phyloP scores from a whole-genome alignment of 2,797 vertebrate species.

The Anolis apletophallus region DNA sequence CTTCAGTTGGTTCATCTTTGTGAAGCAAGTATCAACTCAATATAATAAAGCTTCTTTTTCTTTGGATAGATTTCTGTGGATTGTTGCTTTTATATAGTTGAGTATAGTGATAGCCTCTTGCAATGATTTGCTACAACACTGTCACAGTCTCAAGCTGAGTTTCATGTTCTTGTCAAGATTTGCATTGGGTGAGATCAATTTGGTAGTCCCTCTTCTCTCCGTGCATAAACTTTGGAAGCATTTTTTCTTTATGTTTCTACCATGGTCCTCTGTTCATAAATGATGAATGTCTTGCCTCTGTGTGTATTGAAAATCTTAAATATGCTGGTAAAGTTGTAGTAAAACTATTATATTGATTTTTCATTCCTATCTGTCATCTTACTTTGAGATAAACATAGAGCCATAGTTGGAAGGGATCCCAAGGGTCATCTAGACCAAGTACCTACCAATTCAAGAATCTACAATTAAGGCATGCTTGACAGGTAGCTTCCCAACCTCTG shows the following conservation, averaged over 20 bases:
- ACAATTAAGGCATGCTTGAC: no score
- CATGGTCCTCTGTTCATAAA: conserved; percentile 59
- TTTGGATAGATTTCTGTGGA: conserved; percentile 57
- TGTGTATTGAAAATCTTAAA: conserved; percentile 57
- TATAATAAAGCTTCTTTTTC: conserved; percentile 38
- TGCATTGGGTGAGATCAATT: conserved; percentile 65
- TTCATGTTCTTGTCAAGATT: conserved; percentile 68
- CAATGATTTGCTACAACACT: conserved; percentile 63
- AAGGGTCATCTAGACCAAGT: no score
- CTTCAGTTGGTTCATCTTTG: not conserved
- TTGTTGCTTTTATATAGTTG: conserved; percentile 42
- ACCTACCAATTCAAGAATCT: no score
- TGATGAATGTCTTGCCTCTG: conserved; percentile 54
- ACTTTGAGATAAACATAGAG: conserved; percentile 45
- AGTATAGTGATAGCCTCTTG: conserved; percentile 24
- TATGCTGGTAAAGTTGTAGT: conserved; percentile 55
- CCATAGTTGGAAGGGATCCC: no score
- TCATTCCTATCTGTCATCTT: conserved; percentile 55
- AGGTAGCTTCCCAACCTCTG: no score
- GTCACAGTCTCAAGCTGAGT: conserved; percentile 53
- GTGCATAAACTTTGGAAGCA: conserved; percentile 55
- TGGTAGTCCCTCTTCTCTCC: conserved; percentile 57
- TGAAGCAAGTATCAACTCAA: conserved; percentile 18
- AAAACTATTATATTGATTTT: conserved; percentile 67
- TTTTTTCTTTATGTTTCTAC: conserved; percentile 47